Conservation (phyloP, 2,888 invertebrate species). For the Helobdella robusta region DNA sequence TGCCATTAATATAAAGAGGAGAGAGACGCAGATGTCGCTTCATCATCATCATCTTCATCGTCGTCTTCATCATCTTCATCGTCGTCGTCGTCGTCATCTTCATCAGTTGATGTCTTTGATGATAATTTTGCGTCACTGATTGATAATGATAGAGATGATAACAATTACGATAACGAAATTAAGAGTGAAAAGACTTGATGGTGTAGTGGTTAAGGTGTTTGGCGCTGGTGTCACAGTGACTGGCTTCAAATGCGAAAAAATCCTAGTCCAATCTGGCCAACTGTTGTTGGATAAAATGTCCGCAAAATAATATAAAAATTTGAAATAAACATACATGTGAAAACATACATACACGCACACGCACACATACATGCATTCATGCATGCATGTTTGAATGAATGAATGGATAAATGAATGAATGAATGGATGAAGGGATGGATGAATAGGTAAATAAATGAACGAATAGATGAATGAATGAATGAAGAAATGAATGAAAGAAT, state of each 20-base stretch:
- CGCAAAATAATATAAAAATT: no score
- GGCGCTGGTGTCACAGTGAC: background rate
- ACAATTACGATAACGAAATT: background rate
- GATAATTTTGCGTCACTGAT: no score
- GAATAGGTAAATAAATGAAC: no score
- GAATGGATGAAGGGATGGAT: no score
- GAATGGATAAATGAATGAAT: no score
- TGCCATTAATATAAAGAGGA: background rate
- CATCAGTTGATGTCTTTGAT: no score
- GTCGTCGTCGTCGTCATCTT: conserved; percentile 1
- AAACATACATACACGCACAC: no score
- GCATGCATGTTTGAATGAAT: background rate
- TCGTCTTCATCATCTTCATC: conserved; percentile 4
- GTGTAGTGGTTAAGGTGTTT: background rate
- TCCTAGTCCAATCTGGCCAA: no score
- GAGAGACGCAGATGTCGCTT: no score
- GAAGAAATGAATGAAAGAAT: conserved; percentile 5
- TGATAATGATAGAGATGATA: conserved; percentile 1
- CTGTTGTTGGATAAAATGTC: no score
- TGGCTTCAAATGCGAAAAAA: background rate
- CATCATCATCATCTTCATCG: conserved; percentile 7
- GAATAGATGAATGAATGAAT: no score
- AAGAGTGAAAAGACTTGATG: background rate
- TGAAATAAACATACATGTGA: background rate
- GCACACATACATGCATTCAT: background rate